Conservation (phyloP, 2,113 vertebrate genomes). For the Aspidoscelis tigris region DNA sequence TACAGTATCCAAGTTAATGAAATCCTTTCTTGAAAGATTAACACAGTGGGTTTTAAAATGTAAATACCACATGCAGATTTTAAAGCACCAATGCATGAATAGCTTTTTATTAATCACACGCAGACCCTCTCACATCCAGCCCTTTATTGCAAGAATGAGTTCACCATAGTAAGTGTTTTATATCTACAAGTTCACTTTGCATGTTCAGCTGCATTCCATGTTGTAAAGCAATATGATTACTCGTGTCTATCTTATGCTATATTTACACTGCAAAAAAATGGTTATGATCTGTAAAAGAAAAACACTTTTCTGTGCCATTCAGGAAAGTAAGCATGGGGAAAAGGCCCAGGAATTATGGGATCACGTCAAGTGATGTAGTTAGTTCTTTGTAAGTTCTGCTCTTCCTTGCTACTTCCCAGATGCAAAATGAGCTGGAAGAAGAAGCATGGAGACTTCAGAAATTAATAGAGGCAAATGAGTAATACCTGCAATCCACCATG, state of each 20-base stretch:
- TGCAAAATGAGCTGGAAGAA: no score
- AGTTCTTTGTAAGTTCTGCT: no score
- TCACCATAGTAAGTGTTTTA: background rate
- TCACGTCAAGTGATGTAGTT: no score
- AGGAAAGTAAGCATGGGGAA: no score
- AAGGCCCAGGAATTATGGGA: no score
- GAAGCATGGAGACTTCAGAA: no score
- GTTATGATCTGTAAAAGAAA: no score
- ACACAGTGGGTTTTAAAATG: slow-evolving; percentile 50
- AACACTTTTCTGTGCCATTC: no score
- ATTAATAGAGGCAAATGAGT: no score
- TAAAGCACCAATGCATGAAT: slow-evolving; percentile 7
- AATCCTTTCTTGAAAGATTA: slow-evolving; percentile 47
- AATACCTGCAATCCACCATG: no score
- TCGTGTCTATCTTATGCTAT: background rate
- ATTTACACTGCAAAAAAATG: no score
- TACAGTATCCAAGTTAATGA: slow-evolving; percentile 47
- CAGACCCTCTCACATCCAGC: background rate
- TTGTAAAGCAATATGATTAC: background rate
- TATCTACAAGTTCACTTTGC: background rate
- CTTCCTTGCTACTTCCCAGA: no score
- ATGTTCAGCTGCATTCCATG: background rate
- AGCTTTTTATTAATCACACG: background rate
- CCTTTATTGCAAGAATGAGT: background rate
- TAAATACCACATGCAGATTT: slow-evolving; percentile 44